A percentile compares a stretch with the other conserved stretches of the same genome.
Evolutionary conservation across 1,140 invertebrate species (phyloP).

Genomic region (Cherax quadricarinatus): DNA sequence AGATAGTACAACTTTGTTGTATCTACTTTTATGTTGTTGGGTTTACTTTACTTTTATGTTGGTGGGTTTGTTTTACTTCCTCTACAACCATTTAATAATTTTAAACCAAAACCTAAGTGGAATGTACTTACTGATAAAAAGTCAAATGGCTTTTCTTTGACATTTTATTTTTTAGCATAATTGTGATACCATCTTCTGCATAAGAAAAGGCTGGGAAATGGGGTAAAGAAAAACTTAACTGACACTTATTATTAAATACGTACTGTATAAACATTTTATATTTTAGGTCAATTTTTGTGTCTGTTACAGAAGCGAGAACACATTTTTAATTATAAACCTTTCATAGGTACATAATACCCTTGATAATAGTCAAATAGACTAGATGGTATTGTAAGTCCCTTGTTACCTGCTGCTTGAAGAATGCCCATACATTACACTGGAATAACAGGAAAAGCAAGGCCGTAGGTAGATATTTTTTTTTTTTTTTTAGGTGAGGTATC

Average conservation of each 20-base stretch:
- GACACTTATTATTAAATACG: not conserved
- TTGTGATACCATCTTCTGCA: not conserved
- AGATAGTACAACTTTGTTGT: no score
- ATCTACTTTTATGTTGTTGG: no score
- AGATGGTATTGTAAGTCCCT: slow-evolving; percentile 1
- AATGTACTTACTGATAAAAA: no score
- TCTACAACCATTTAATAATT: no score
- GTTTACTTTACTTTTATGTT: no score
- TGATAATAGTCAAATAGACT: not conserved
- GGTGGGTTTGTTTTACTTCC: no score
- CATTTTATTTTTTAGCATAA: not conserved
- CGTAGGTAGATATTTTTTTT: not conserved
- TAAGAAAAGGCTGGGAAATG: not conserved
- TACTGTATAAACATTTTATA: not conserved
- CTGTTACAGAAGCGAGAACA: not conserved
- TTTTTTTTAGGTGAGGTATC: not conserved
- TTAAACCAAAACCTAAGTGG: no score
- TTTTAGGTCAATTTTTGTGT: not conserved
- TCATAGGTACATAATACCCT: not conserved
- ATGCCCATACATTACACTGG: slow-evolving; percentile 27
- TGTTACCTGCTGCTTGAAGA: slow-evolving; percentile 6
- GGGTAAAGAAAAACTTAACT: not conserved
- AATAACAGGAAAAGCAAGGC: not conserved
- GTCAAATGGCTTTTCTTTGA: not conserved
- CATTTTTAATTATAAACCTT: not conserved